These are phyloP conservation scores for Eudyptes chrysolophus DNA, from an alignment of 2,113 vertebrate species.

Conservation along the genomic window DNA sequence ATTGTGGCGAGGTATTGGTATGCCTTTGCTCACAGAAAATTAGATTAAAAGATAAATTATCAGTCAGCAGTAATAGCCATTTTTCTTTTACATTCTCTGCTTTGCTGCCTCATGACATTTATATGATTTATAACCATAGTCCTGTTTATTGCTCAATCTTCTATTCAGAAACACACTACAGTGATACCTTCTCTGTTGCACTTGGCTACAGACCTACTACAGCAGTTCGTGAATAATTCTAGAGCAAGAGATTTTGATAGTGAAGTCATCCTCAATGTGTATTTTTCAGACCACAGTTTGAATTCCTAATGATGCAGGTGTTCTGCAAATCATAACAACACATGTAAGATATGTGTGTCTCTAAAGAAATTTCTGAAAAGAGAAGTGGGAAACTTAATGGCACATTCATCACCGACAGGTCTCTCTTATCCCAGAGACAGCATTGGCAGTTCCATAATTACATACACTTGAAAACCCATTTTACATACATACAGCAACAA, in stretches of 20 bases:
- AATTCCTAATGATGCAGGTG: neutral
- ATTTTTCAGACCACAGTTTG: neutral
- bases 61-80: neutral
- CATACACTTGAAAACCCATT: neutral
- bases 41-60: neutral
- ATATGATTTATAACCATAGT: neutral
- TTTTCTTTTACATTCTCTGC: neutral
- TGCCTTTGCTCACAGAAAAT: neutral
- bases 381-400: neutral
- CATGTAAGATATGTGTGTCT: neutral
- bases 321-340: neutral
- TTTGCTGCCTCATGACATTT: neutral
- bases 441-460: neutral
- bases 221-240: neutral
- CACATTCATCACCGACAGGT: neutral
- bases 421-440: neutral
- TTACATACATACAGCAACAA: neutral
- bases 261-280: neutral
- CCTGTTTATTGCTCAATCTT: neutral
- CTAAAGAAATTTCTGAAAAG: neutral
- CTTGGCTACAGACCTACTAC: neutral
- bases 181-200: neutral
- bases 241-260: neutral
- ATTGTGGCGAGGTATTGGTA: neutral
- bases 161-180: neutral